Conservation (phyloP, 2,888 invertebrate species). For the Clepsis dumicolana region DNA sequence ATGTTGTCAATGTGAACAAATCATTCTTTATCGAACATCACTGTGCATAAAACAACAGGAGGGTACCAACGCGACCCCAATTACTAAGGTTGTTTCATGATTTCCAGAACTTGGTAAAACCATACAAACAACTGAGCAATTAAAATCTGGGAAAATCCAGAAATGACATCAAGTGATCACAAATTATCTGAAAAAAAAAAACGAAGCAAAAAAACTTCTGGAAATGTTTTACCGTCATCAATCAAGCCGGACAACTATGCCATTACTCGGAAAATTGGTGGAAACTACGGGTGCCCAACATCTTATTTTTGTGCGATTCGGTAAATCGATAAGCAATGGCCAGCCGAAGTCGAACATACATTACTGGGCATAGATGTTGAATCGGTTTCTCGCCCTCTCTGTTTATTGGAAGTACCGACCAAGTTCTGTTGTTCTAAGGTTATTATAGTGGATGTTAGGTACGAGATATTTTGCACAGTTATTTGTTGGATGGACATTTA, state of each 20-base stretch:
- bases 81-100: neutral
- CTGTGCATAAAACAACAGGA: neutral
- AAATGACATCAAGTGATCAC: neutral
- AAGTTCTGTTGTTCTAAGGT: neutral
- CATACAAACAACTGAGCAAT: neutral
- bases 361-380: slow-evolving; percentile 11
- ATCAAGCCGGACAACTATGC: slow-evolving; percentile 29
- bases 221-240: slow-evolving; percentile 24
- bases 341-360: neutral
- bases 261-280: slow-evolving; percentile 26
- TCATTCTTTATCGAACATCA: neutral
- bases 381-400: neutral
- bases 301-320: slow-evolving; percentile 28
- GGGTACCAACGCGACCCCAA: neutral
- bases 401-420: neutral
- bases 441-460: neutral
- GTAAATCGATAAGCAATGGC: slow-evolving; percentile 22
- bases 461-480: neutral
- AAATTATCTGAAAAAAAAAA: neutral
- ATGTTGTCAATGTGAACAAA: neutral
- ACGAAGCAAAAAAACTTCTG: neutral
- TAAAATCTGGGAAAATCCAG: neutral
- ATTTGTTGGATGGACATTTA: neutral
- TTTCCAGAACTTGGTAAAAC: neutral
- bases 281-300: slow-evolving; percentile 27